Evolutionary conservation across 1,140 invertebrate genomes (phyloP).

Genomic region (Aphis craccivora): DNA sequence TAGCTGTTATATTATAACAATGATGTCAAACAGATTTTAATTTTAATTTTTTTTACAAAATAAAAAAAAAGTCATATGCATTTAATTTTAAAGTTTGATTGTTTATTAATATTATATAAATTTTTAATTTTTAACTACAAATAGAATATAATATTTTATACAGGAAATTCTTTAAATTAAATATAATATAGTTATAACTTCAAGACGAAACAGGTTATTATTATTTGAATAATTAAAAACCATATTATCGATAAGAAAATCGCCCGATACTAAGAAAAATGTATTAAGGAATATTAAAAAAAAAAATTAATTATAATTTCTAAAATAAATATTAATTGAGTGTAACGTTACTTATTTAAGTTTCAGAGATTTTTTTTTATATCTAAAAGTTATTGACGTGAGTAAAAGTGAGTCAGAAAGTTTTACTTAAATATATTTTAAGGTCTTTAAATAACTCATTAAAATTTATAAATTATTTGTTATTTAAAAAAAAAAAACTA

Average conservation of each 20-base stretch:
- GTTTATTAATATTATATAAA: background rate
- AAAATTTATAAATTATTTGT: background rate
- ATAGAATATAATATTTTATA: background rate
- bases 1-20: no score
- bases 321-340: background rate
- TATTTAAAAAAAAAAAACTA: background rate
- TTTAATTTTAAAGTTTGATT: background rate
- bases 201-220: background rate
- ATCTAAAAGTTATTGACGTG: background rate
- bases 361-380: no score
- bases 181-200: background rate
- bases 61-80: background rate
- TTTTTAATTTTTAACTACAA: background rate
- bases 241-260: background rate
- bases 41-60: no score
- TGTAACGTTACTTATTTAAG: background rate
- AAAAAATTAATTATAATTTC: background rate
- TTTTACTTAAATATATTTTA: background rate
- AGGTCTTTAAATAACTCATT: background rate
- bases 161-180: background rate
- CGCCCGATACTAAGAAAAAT: background rate
- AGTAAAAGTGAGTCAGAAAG: background rate
- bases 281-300: background rate
- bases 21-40: no score
- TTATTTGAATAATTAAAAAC: conserved; percentile 4